Evolutionary conservation across 2,113 vertebrate species (phyloP).

Genomic region (Aldabrachelys gigantea): DNA sequence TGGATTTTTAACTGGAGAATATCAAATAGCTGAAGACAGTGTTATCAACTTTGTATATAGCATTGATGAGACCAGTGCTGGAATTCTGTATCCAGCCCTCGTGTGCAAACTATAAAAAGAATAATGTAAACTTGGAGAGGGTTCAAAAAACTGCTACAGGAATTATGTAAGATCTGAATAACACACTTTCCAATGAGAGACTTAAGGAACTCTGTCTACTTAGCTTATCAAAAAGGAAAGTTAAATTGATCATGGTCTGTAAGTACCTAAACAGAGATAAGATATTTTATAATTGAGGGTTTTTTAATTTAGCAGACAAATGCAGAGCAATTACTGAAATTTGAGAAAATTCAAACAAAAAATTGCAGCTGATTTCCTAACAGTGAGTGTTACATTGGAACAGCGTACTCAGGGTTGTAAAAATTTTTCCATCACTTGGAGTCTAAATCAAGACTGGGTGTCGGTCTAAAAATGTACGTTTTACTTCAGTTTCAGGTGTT

Average conservation of each 20-base stretch:
- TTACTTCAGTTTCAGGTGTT: no score
- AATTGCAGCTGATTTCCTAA: background rate
- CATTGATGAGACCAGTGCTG: background rate
- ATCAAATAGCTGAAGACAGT: background rate
- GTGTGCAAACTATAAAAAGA: background rate
- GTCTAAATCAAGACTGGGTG: no score
- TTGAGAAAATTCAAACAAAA: background rate
- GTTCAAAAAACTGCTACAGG: background rate
- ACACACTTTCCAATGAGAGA: background rate
- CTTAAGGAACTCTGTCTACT: background rate
- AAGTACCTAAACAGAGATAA: background rate
- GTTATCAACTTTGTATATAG: background rate
- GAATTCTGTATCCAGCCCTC: background rate
- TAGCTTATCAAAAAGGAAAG: background rate
- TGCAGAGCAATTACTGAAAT: background rate
- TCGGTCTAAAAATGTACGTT: no score
- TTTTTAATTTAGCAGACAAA: slow-evolving; percentile 12
- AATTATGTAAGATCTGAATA: background rate
- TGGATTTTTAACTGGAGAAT: background rate
- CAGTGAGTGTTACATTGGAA: background rate
- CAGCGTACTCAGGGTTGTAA: background rate
- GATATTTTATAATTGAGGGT: background rate
- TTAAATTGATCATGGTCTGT: background rate
- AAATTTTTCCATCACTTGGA: no score
- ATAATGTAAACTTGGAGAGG: background rate